Evolutionary conservation across 1,140 invertebrate genomes (phyloP).

Genomic region (Pseudomyrmex sp.): DNA sequence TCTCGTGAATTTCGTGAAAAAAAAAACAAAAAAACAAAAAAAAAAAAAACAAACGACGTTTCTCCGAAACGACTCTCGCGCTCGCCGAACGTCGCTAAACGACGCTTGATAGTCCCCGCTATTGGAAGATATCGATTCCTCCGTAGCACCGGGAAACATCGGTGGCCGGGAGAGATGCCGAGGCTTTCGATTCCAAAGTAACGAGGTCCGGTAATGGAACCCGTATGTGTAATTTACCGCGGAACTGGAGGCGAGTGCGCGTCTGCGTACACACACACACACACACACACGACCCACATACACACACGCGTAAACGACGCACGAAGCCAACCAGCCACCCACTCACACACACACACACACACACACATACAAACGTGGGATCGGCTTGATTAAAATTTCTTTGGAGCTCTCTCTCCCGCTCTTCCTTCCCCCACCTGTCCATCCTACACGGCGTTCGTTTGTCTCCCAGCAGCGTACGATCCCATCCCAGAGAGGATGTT

Average conservation of each 20-base stretch:
- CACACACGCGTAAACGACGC: slow-evolving; percentile 6
- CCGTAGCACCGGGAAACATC: slow-evolving; percentile 32
- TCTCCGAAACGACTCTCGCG: background rate
- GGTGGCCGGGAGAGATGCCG: slow-evolving; percentile 49
- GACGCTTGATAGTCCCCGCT: slow-evolving; percentile 39
- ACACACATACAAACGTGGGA: slow-evolving; percentile 10
- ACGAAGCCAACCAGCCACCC: background rate
- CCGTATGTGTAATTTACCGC: slow-evolving; percentile 72
- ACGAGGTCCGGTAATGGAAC: slow-evolving; percentile 63
- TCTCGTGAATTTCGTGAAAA: background rate
- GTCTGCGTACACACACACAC: background rate
- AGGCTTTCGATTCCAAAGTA: slow-evolving; percentile 58
- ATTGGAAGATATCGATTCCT: slow-evolving; percentile 55
- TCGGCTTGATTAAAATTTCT: slow-evolving; percentile 82
- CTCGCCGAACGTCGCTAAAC: slow-evolving; percentile 16
- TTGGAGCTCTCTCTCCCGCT: slow-evolving; percentile 71
- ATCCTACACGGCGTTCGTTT: slow-evolving; percentile 42
- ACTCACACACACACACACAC: slow-evolving; percentile 39
- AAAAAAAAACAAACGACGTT: slow-evolving; percentile 5
- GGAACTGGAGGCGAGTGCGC: slow-evolving; percentile 37
- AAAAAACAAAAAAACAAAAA: background rate
- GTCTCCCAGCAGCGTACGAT: background rate
- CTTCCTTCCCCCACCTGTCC: background rate
- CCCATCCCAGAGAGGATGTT: slow-evolving; percentile 36
- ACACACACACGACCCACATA: slow-evolving; percentile 9